Evolutionary conservation across 2,113 vertebrate species (phyloP), one percentile per base, ranked within the genome.

Genomic region (Misgurnus mizolepis): DNA sequence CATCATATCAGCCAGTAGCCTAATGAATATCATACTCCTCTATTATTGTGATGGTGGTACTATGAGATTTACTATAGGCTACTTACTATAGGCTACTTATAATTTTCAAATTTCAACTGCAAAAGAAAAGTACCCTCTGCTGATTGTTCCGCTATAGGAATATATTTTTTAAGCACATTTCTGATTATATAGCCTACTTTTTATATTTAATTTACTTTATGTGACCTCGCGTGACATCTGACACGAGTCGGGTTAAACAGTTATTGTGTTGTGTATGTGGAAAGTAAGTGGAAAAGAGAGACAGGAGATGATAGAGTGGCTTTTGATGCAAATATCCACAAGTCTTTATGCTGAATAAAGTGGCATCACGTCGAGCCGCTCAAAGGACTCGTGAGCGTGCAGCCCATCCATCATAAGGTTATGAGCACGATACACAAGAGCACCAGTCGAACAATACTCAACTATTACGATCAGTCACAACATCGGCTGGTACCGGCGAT

Each of bases 281-380:
- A 58, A 10, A 72, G 69, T 74, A 74, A 56, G 71, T 74, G 71
- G 71, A 61, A 43, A 60, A n/a, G 73, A 62, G 11, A 49, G 41
- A 11, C 58, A 7, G 12, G 58, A 75, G 22, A 82, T 94, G 93
- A 94, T 89, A 86, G 91, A 91, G 89, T 86, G 88, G 87, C 89
- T 88, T 91, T 90, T 91, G 89, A 93, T 93, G 90, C 91, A 92
- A 92, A 93, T 93, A 4, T 17, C 49, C 66, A 79, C 70, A 18
- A 45, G 68, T 17, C 78, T 72, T 78, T 76, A 69, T 79, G 69
- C 27, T 14, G 15, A 43, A 17, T 47, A 62, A 72, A 60, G 66
- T 49, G 61, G 43, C 17, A n/a, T 81, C 82, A 82, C 50, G 78
- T 72, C 11, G 79, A 58, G 74, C 56, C 22, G 34, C 53, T 76